Percentiles rank a stretch among this genome's conserved stretches.
Conservation (phyloP, 2,113 vertebrate species). For the Ploceus nigricollis region DNA sequence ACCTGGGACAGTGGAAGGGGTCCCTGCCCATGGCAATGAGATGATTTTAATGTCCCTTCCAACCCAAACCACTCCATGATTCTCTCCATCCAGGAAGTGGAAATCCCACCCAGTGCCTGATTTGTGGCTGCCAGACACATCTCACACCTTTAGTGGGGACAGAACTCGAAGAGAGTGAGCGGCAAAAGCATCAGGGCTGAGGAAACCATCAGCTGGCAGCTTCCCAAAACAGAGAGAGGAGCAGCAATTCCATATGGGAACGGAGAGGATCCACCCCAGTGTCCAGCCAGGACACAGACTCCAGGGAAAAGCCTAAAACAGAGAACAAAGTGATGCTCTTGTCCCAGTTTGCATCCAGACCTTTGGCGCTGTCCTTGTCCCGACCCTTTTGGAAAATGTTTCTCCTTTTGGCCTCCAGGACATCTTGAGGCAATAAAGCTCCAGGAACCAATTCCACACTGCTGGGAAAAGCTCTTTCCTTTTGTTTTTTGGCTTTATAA, state of each 20-base stretch:
- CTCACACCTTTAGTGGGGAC: neutral
- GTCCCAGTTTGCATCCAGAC: neutral
- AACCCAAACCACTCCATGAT: neutral
- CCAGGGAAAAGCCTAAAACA: neutral
- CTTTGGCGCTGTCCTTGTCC: neutral
- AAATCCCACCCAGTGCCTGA: neutral
- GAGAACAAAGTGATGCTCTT: neutral
- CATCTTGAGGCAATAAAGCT: conserved; percentile 1
- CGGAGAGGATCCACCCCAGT: neutral
- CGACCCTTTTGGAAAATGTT: neutral
- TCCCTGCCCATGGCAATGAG: neutral
- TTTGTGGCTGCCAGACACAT: neutral
- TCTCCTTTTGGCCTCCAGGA: neutral
- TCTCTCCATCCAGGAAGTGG: neutral
- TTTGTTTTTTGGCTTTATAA: neutral
- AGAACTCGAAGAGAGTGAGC: neutral
- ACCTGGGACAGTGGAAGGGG: neutral
- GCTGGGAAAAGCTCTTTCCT: neutral
- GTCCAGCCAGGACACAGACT: neutral
- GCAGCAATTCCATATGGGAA: accelerated
- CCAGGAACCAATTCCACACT: neutral
- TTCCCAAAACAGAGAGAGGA: neutral
- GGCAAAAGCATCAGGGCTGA: neutral
- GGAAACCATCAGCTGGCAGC: neutral
- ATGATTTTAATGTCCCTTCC: neutral